phyloP scores from a whole-genome alignment of 2,113 vertebrate genomes.

The Corythaixoides concolor region DNA sequence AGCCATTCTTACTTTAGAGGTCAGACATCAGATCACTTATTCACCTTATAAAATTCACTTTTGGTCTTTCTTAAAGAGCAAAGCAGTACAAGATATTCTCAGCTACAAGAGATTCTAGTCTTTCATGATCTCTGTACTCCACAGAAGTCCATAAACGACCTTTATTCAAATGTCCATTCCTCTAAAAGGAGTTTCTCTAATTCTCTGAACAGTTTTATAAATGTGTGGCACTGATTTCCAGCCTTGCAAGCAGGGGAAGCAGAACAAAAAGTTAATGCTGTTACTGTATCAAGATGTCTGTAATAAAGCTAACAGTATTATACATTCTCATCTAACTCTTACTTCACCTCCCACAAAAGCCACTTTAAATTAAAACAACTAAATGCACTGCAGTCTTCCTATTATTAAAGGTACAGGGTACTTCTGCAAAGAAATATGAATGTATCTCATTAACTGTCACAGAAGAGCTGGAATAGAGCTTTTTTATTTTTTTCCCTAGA shows the following conservation, averaged over 20 bases:
- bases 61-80: background rate
- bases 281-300: background rate
- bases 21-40: background rate
- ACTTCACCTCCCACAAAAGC: background rate
- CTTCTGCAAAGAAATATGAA: background rate
- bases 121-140: background rate
- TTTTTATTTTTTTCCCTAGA: background rate
- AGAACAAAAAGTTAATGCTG: background rate
- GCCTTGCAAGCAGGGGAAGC: background rate
- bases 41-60: background rate
- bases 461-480: background rate
- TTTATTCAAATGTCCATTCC: background rate
- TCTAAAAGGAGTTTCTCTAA: background rate
- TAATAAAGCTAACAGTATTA: background rate
- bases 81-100: background rate
- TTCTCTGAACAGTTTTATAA: background rate
- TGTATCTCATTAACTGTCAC: background rate
- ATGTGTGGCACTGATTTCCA: background rate
- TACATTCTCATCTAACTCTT: background rate
- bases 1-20: background rate
- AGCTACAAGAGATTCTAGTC: background rate
- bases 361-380: background rate
- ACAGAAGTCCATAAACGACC: background rate
- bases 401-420: background rate
- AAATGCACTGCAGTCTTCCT: background rate